phyloP scores from a whole-genome alignment of 2,113 vertebrate genomes.

The Psilopogon haemacephalus region DNA sequence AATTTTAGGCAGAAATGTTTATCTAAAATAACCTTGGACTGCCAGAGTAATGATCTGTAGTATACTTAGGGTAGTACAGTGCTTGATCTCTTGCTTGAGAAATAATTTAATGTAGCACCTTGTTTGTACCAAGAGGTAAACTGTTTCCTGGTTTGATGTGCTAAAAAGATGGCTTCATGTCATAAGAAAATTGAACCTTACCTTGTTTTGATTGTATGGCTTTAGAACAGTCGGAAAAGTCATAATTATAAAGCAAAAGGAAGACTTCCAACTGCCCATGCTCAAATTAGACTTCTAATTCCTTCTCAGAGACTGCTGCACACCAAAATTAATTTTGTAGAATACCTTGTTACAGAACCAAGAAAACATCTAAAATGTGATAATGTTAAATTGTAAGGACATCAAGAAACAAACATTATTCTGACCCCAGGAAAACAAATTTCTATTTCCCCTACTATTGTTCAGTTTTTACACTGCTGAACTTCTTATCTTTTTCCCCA shows the following conservation, averaged over 20 bases:
- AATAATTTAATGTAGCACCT: not conserved
- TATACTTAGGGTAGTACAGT: not conserved
- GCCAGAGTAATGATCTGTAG: slow-evolving; percentile 2
- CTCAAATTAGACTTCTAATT: not conserved
- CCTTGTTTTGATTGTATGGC: not conserved
- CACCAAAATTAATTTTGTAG: not conserved
- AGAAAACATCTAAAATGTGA: not conserved
- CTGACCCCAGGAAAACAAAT: not conserved
- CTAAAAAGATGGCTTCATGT: not conserved
- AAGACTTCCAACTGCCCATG: not conserved
- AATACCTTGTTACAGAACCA: not conserved
- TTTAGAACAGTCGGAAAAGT: not conserved
- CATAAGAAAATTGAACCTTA: not conserved
- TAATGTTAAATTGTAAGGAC: not conserved
- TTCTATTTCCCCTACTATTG: not conserved
- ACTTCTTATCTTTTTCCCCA: not conserved
- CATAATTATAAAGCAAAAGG: not conserved
- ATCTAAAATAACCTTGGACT: slow-evolving; percentile 6
- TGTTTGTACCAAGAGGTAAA: not conserved
- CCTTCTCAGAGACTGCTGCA: not conserved
- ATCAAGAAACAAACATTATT: not conserved
- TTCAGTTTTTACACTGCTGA: not conserved
- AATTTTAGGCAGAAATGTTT: not conserved
- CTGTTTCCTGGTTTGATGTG: not conserved
- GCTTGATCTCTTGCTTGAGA: slow-evolving; percentile 19